Evolutionary conservation across 2,888 invertebrate species (phyloP).

Genomic region (Drosophila histrio): DNA sequence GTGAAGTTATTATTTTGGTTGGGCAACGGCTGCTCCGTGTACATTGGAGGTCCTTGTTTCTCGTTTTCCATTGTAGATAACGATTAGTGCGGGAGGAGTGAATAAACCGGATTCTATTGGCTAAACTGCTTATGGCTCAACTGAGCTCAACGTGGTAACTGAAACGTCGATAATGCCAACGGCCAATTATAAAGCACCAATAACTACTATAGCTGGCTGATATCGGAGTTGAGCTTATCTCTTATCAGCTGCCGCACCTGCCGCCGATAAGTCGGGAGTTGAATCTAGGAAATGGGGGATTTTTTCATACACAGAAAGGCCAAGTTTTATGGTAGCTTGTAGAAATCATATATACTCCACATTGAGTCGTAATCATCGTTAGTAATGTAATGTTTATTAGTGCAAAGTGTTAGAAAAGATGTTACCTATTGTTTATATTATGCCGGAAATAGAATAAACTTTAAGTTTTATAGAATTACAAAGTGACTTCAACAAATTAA

Average conservation of each 20-base stretch:
- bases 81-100: neutral
- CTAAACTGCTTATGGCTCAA: conserved; percentile 1
- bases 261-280: neutral
- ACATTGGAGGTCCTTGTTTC: conserved; percentile 21
- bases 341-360: neutral
- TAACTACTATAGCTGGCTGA: neutral
- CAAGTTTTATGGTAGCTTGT: neutral
- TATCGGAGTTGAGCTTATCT: neutral
- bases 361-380: too few species aligned
- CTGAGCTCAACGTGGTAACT: neutral
- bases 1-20: neutral
- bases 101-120: neutral
- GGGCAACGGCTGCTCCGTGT: conserved; percentile 34
- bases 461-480: too few species aligned
- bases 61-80: conserved; percentile 18
- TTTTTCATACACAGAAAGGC: neutral
- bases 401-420: too few species aligned
- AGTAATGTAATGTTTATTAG: too few species aligned
- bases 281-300: neutral
- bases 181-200: neutral
- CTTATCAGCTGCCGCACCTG: neutral
- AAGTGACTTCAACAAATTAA: too few species aligned
- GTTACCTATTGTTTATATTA: too few species aligned
- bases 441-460: too few species aligned
- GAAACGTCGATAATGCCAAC: neutral